Conservation (phyloP, 2,113 vertebrate species). For the Triplophysa siluroides region DNA sequence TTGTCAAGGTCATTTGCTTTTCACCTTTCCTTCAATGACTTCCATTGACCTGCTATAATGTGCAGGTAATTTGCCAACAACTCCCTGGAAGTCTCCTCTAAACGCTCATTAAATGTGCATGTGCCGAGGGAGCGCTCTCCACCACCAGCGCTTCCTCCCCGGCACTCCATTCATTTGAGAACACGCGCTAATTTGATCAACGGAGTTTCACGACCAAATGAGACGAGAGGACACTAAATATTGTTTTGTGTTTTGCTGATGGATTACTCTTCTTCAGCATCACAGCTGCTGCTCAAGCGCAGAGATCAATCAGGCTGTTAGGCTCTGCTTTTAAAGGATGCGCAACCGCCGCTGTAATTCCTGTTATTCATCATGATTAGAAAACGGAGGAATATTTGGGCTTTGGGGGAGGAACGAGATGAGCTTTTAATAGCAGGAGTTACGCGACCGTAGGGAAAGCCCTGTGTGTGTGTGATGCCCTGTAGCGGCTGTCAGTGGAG, state of each 20-base stretch:
- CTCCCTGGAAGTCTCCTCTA: slow-evolving; percentile 64
- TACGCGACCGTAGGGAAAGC: not conserved
- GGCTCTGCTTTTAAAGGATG: slow-evolving; percentile 62
- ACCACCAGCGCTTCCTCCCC: slow-evolving; percentile 48
- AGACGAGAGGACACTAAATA: slow-evolving; percentile 35
- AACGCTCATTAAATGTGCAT: slow-evolving; percentile 72
- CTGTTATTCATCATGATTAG: slow-evolving; percentile 70
- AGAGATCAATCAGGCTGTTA: slow-evolving; percentile 70
- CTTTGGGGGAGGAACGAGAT: not conserved
- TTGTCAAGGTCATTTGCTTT: slow-evolving; percentile 64
- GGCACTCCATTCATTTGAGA: not conserved
- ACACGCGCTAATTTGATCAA: slow-evolving; percentile 1
- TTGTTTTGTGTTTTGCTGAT: slow-evolving; percentile 32
- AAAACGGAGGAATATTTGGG: slow-evolving; percentile 47
- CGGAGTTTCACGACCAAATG: slow-evolving; percentile 8
- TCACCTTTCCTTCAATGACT: slow-evolving; percentile 56
- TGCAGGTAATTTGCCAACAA: slow-evolving; percentile 74
- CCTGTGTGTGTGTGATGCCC: slow-evolving; percentile 38
- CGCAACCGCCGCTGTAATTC: slow-evolving; percentile 52
- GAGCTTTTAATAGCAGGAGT: not conserved
- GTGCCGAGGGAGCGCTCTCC: slow-evolving; percentile 61
- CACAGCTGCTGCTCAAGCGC: slow-evolving; percentile 66
- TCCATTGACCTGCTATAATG: slow-evolving; percentile 65
- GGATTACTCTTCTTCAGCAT: slow-evolving; percentile 50
- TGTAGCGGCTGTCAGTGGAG: slow-evolving; percentile 27